phyloP scores from a whole-genome alignment of 92 coral and sea anemone genomes.

The Virgularia gustaviana region DNA sequence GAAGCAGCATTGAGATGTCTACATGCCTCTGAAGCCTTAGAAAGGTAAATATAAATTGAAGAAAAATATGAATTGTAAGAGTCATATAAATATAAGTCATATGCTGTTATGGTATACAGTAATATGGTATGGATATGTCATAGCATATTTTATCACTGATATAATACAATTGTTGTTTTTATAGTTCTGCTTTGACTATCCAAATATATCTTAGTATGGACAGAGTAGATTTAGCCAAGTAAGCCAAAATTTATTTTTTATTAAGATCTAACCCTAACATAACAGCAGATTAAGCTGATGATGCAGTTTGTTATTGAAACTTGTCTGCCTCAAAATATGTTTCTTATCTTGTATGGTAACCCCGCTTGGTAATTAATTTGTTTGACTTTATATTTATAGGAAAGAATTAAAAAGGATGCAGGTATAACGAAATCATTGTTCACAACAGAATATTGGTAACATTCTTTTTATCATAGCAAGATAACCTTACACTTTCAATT shows the following conservation, averaged over 20 bases:
- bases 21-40: constrained; percentile 92
- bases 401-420: constrained; percentile 94
- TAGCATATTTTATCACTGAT: too few species aligned
- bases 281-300: too few species aligned
- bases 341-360: too few species aligned
- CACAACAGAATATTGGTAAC: neutral
- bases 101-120: neutral
- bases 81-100: neutral
- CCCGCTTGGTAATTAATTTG: neutral
- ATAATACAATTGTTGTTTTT: too few species aligned
- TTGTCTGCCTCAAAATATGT: too few species aligned
- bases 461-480: neutral
- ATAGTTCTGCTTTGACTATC: constrained; percentile 76
- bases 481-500: too few species aligned
- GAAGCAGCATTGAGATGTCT: constrained; percentile 90
- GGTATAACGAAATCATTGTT: constrained; percentile 42
- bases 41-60: constrained; percentile 70
- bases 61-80: too few species aligned
- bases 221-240: constrained; percentile 94
- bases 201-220: constrained; percentile 93
- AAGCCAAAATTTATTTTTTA: constrained; percentile 34
- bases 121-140: neutral
- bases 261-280: neutral
- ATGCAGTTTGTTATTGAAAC: too few species aligned
- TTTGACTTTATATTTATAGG: constrained; percentile 37